phyloP scores from a whole-genome alignment of 2,113 vertebrate genomes.

The Callaeas wilsoni region DNA sequence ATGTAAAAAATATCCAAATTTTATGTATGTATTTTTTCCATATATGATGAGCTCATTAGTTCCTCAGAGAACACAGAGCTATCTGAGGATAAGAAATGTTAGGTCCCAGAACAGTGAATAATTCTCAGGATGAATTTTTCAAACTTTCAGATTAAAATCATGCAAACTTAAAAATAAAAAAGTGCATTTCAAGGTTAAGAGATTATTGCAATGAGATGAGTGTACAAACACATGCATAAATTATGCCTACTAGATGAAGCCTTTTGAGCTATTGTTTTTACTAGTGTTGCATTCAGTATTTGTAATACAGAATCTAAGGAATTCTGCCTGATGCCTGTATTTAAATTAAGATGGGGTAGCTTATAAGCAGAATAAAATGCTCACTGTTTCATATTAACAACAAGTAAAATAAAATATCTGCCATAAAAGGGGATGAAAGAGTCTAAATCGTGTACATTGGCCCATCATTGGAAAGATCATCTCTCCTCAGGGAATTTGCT shows the following conservation, averaged over 20 bases:
- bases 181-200: not conserved
- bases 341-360: not conserved
- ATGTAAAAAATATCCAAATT: not conserved
- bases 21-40: not conserved
- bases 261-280: not conserved
- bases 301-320: not conserved
- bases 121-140: not conserved
- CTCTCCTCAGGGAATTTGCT: not conserved
- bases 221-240: not conserved
- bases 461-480: not conserved
- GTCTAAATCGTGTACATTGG: not conserved
- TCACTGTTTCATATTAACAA: not conserved
- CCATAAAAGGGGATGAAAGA: not conserved
- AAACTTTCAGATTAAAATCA: not conserved
- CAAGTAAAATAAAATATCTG: not conserved
- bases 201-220: not conserved
- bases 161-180: not conserved
- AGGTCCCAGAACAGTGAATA: not conserved
- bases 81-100: not conserved
- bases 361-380: not conserved
- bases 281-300: not conserved
- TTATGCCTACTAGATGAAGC: not conserved
- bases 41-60: not conserved
- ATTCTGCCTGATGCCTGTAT: not conserved
- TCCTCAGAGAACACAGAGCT: not conserved